These are phyloP conservation scores for Eupithecia insigniata DNA, from an alignment of 2,888 invertebrate genomes.

Conservation along the genomic window DNA sequence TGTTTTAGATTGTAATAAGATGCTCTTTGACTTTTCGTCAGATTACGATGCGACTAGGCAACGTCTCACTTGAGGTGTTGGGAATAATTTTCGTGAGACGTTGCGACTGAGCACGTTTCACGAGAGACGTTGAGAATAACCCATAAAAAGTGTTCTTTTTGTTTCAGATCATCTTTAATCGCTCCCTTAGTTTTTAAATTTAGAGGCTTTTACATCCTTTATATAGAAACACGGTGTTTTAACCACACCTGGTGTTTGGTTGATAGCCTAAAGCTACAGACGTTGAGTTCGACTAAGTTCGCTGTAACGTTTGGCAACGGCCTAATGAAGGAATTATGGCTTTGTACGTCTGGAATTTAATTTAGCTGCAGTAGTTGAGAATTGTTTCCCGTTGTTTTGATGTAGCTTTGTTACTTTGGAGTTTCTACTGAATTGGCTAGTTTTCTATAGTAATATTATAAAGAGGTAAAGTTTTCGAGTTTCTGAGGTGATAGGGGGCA, in stretches of 20 bases:
- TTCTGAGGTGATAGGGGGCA: no score
- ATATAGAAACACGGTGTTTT: constrained; percentile 59
- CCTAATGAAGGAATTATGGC: constrained; percentile 38
- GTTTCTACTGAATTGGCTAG: background rate
- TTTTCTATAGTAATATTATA: background rate
- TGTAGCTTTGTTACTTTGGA: background rate
- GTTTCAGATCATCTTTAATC: background rate
- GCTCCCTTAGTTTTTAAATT: background rate
- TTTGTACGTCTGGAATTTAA: constrained; percentile 37
- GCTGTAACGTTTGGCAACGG: constrained; percentile 39
- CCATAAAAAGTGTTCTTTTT: background rate
- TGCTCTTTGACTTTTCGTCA: no score
- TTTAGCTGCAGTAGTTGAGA: constrained; percentile 34
- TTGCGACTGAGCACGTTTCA: no score
- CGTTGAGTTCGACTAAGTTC: constrained; percentile 32
- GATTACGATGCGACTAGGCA: no score
- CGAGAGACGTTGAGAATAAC: no score
- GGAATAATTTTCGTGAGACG: no score
- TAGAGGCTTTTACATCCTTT: constrained; percentile 33
- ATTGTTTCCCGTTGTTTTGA: constrained; percentile 29
- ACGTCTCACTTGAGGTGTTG: no score
- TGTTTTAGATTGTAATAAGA: no score
- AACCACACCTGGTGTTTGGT: constrained; percentile 62
- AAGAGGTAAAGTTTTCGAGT: no score
- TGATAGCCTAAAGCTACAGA: constrained; percentile 47